Base-by-base conservation (phyloP, 2,888 invertebrate species). In the Megalurothrips usitatus region DNA sequence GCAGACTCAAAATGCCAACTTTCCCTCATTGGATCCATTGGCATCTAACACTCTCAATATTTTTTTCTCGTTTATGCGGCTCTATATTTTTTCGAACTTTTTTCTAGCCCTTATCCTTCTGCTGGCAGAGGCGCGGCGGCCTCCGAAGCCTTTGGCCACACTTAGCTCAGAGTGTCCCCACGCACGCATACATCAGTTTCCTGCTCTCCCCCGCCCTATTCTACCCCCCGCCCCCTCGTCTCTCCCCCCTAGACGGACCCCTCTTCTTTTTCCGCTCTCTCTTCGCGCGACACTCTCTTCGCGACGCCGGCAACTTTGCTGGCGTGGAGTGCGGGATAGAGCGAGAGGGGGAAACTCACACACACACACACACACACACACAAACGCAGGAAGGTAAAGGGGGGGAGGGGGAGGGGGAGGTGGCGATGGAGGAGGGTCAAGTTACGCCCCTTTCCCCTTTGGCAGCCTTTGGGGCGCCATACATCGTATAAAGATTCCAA, bases 401-500 rank as follows among this genome's bases (percentile, higher is more conserved):
- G 58, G 10, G 52, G 11, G 23, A 11, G 68, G 23, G 68, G 0
- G 19, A 9, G n/a, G n/a, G 63, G 63, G 63, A 19, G 63, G 19
- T 0, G 63, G 23, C n/a, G 68, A 12, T 12, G 68, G 68, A 9
- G 68, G 68, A 23, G 9, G 68, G 68, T 75, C 68, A 23, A 75
- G 68, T 75, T 75, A 75, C 68, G 68, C 68, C 68, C 68, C 68
- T 75, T 75, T 75, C 68, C 68, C 68, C 68, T 26, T 75, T 75
- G 68, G 68, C 68, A 75, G 68, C 23, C 68, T n/a, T 26, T 26
- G 68, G 68, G 23, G 68, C 6, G 68, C 68, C 68, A 75, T 75
- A 75, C 68, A 75, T 75, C 68, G 68, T 75, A 23, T 75, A 75
- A n/a, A 75, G 68, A 75, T 75, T 75, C 68, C 68, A 75, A 75